phyloP scores from a whole-genome alignment of 2,113 vertebrate species.

The Dermatemys mawii region DNA sequence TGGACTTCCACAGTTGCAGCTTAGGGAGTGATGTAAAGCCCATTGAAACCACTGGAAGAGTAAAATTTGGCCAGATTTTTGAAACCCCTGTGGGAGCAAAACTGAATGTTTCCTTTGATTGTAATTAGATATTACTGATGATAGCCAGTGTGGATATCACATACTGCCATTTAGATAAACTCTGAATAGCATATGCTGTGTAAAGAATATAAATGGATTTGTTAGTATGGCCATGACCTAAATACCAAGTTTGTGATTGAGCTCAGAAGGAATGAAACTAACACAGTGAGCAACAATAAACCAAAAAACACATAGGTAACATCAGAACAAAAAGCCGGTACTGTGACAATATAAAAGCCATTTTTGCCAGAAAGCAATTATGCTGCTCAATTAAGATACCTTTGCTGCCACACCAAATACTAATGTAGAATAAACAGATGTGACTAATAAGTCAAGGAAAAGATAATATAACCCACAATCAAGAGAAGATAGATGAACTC shows the following conservation, averaged over 20 bases:
- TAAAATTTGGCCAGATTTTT: slow-evolving; percentile 27
- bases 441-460: neutral
- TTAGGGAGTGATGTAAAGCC: neutral
- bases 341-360: neutral
- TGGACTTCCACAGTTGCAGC: neutral
- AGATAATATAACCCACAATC: neutral
- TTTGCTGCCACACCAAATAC: neutral
- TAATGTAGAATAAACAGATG: neutral
- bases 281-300: neutral
- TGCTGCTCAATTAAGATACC: neutral
- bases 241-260: neutral
- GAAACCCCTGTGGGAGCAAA: neutral
- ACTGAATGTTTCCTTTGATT: neutral
- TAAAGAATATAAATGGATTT: slow-evolving; percentile 12
- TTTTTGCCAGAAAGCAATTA: neutral
- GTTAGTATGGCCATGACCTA: neutral
- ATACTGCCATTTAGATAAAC: slow-evolving; percentile 3
- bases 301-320: neutral
- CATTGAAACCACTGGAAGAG: neutral
- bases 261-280: neutral
- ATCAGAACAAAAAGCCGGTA: neutral
- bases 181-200: slow-evolving; percentile 4
- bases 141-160: neutral
- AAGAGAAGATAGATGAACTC: neutral
- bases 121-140: neutral